Evolutionary conservation across 2,113 vertebrate species (phyloP), one percentile per base, ranked within the genome.

Genomic region (Canis aureus): DNA sequence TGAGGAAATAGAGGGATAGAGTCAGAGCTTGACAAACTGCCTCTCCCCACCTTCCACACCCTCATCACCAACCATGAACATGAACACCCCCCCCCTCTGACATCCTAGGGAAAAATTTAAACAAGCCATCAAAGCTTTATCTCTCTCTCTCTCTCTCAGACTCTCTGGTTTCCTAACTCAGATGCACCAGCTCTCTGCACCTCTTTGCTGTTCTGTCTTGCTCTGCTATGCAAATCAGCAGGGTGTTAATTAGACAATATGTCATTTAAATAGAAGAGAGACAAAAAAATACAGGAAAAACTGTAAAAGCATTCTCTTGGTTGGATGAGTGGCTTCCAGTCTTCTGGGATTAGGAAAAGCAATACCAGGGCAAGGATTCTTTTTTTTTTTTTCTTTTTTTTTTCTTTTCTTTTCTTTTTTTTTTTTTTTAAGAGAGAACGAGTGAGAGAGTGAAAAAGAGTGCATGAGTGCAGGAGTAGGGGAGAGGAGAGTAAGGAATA

Each of bases 1-100:
- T 99, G 93, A 3, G 84, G 43, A 79, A 53, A 60, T 27, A 25
- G 69, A 88, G 11, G 17, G 7, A 57, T 15, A 25, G 8, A 32
- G 32, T 95, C 71, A 93, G 95, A 60, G 82, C 69, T 3, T 23
- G n/a, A 10, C 53, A 20, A 2, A 25, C 35, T 13, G 13, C 38
- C 38, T 51, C 49, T 43, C 7, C n/a, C 23, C 35, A 22, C 17
- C 49, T 17, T 35, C 71, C 49, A 49, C 22, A 12, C 27, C 29
- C 38, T n/a, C 43, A 17, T 2, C 2, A 1, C 6, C 38, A 62
- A 62, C 84, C 29, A 6, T 0, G 35, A 84, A 69, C 29, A 43
- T 0, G 17, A 38, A 35, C 9, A 5, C 0, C 9, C 1, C 38
- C 1, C 38, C 32, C 25, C 16, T 27, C n/a, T 17, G 10, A 3